Base-by-base conservation (phyloP, 1,140 invertebrate genomes). In the Pogonus chalceus region DNA sequence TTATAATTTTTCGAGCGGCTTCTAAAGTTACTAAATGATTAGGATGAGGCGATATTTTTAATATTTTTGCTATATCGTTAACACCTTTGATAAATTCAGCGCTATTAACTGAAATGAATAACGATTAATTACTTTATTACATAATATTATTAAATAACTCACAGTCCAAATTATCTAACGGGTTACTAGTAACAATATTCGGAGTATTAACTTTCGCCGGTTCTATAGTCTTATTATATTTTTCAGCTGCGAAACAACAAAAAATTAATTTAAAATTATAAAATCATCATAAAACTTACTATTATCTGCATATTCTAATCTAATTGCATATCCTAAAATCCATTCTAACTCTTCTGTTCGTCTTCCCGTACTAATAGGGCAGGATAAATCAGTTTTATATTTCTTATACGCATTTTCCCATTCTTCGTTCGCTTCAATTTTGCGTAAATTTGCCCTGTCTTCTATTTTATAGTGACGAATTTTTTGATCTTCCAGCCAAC, bases 401-500 rank as follows among this genome's bases (percentile, higher is more conserved):
- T 84, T 76, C 35, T 80, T 65, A 69, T 87, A 93, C 14, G 76
- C 72, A 62, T 80, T 75, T 21, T 76, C 70, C 93, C 93, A 97
- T 31, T 79, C 67, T 16, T 71, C 60, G n/a, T n/a, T n/a, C 18
- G 76, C 74, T 49, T 74, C 68, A 3, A 84, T 78, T 55, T 85
- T 76, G 47, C 87, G 76, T 20, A 98, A 67, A 1, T 70, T 73
- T 56, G 79, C 79, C 20, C 91, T 73, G 55, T 92, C 85, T 68
- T 94, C 88, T 54, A 92, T 87, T 61, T 84, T 84, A 62, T 92
- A 92, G 61, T 87, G 81, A 16, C 92, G 81, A 59, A 96, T 94
- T 72, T 92, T 94, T 68, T 95, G 90, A 69, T 95, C 89, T 73
- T 98, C 94, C 21, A 97, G 65, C 94, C 94, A 98, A 1, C 88